Evolutionary conservation across 2,797 vertebrate species (phyloP), one percentile per base, ranked within the genome.

Genomic region (Carcharodon carcharias): DNA sequence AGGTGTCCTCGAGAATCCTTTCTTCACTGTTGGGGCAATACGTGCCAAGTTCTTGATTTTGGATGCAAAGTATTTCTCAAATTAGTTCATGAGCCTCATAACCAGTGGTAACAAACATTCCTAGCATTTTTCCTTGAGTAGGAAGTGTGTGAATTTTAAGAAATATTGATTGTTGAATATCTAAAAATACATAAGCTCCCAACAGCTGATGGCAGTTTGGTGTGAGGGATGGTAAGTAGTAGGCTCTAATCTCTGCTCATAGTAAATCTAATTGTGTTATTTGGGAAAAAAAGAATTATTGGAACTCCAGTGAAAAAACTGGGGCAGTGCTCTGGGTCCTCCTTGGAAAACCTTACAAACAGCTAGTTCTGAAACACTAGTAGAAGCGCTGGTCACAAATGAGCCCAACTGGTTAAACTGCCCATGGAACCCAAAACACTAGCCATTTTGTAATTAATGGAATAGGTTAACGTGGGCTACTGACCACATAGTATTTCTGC

Each of bases 1-100:
- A 97, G 96, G 88, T 97, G 96, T 96, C 96, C 96, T 56, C 96
- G 85, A 54, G 94, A 96, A 96, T 87, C 50, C 26, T 11, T 50
- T 95, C 67, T 95, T 35, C 11, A 73, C 5, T 35, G 21, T 58
- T 12, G 3, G 28, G 16, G 31, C 69, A 50, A n/a, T 95, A 35
- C 77, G 28, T 71, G 56, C 50, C 67, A 73, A 63, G 45, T 1
- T 77, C 58, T 18, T 50, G 16, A 69, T 69, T 95, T 56, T 58
- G 54, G 69, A 21, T 56, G 6, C 69, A 56, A 71, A 95, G 2
- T 54, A 54, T 71, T 95, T 73, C 54, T n/a, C 28, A 23, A 63
- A 26, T 56, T 5, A 8, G 69, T 95, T 73, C 67, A 40, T 77
- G 67, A 23, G 45, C 77, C 58, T 71, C 50, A n/a, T 95, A n/a